Evolutionary conservation across 2,113 vertebrate species (phyloP), one percentile per base, ranked within the genome.

Genomic region (Picathartes gymnocephalus): DNA sequence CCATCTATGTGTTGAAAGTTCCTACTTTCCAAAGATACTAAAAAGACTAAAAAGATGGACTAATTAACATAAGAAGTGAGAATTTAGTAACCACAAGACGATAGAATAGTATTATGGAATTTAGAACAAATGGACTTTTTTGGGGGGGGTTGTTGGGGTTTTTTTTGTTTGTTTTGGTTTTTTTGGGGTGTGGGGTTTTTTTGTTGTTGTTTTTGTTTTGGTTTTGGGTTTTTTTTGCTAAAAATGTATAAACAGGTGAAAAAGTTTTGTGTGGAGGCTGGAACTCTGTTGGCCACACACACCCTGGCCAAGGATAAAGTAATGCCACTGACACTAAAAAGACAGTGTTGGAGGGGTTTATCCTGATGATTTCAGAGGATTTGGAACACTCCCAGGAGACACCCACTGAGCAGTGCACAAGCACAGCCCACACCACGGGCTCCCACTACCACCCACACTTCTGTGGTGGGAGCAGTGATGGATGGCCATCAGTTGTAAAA

Each of bases 381-480:
- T 51, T 51, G 62, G 37, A 60, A 15, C 17, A 60, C 15, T 23
- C 61, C 15, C 47, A 21, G 20, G 27, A 35, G 48, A 30, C 2
- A 2, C 8, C 24, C 31, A 25, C 65, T 2, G 3, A 44, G 4
- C 58, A 19, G 19, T 7, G 13, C 24, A 44, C 13, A 53, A 31
- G 56, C 6, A 4, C 50, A 57, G 51, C 45, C 48, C 6, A 4
- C 15, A 28, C 35, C 80, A 22, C 0, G 0, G 3, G 31, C 44
- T 70, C 22, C 62, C 47, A 31, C 79, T 14, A 27, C 40, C 60
- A 14, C 23, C 45, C 4, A 4, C 7, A 3, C n/a, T 64, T 44
- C 33, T 10, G 0, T 44, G 69, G 16, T 25, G 53, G 40, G 6
- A 10, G 31, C 3, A 3, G 31, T 1, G 0, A 19, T 9, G 44